Base-by-base conservation (phyloP, 2,888 invertebrate genomes). In the Ectemnius lituratus region DNA sequence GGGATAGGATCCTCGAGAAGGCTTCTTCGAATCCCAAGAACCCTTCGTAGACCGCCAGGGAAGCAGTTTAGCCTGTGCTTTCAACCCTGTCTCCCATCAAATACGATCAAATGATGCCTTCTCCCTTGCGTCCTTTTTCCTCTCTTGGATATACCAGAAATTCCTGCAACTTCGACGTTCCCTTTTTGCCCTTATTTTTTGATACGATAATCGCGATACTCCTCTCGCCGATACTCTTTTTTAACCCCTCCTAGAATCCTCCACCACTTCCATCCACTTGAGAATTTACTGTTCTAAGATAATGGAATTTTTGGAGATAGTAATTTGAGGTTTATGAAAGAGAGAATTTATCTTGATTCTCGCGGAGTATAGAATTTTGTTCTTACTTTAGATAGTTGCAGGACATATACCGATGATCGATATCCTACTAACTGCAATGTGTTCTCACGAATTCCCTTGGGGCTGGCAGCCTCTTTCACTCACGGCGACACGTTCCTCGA, bases 31-130 rank as follows among this genome's bases (percentile, higher is more conserved):
- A 16, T 14, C n/a, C 16, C 14, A 8, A 52, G 16, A 14, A 16
- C 14, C 52, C 52, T 14, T 52, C 16, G 52, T 37, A 1, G 6
- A 37, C 37, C 37, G 5, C 8, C 37, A 11, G 37, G 6, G 6
- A 37, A 37, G 37, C 37, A 52, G 52, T 52, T 52, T 52, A 16
- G 8, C 52, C 52, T 13, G 5, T 52, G n/a, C 52, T 52, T 16
- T 16, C 52, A 52, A 1, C 52, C 52, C 16, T 52, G 3, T 52
- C 4, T 52, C 52, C 52, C 52, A 52, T 52, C 52, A 52, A 52
- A 14, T 16, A 52, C 52, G 52, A 52, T 52, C 52, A 16, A 52
- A 52, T 52, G 52, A 52, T 52, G 52, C 52, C 52, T 52, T 52
- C 16, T 11, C 37, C 37, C 37, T 37, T 1, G 37, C 6, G 6